Percentiles rank a stretch among this genome's conserved stretches.
Conservation (phyloP, 2,797 vertebrate species). For the Geotrypetes seraphini region DNA sequence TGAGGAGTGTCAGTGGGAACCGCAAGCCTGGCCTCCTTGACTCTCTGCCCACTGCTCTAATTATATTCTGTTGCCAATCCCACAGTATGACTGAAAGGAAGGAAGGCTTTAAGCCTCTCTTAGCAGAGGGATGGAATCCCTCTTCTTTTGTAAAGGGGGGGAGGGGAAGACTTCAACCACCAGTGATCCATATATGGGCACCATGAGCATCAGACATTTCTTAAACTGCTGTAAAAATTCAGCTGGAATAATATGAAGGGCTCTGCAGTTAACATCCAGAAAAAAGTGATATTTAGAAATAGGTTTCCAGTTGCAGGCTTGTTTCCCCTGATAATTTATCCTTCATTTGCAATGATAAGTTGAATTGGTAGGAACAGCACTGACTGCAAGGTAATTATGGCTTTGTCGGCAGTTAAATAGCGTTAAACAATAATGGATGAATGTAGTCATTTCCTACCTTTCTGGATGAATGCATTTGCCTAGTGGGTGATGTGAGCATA, state of each 20-base stretch:
- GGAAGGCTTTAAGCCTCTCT: too few species aligned
- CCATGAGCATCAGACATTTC: conserved; percentile 9
- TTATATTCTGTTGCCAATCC: too few species aligned
- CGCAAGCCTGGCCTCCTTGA: too few species aligned
- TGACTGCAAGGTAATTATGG: conserved; percentile 15
- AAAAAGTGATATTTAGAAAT: not conserved
- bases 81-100: too few species aligned
- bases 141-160: too few species aligned
- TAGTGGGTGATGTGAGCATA: conserved; percentile 19
- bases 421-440: conserved; percentile 10
- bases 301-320: not conserved
- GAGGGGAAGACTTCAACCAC: too few species aligned
- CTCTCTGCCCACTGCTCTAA: too few species aligned
- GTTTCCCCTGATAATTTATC: conserved; percentile 9
- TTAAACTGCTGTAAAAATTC: conserved; percentile 3
- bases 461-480: conserved; percentile 19
- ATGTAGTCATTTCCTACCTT: conserved; percentile 19
- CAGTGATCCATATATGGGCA: too few species aligned
- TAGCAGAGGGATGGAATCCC: too few species aligned
- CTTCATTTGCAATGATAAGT: not conserved
- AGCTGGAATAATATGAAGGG: not conserved
- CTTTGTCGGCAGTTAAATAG: conserved; percentile 26
- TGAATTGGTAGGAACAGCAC: conserved; percentile 1
- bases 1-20: too few species aligned
- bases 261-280: not conserved